Evolutionary conservation across 2,888 invertebrate genomes (phyloP), one percentile per base, ranked within the genome.

Genomic region (Ectemnius continuus): DNA sequence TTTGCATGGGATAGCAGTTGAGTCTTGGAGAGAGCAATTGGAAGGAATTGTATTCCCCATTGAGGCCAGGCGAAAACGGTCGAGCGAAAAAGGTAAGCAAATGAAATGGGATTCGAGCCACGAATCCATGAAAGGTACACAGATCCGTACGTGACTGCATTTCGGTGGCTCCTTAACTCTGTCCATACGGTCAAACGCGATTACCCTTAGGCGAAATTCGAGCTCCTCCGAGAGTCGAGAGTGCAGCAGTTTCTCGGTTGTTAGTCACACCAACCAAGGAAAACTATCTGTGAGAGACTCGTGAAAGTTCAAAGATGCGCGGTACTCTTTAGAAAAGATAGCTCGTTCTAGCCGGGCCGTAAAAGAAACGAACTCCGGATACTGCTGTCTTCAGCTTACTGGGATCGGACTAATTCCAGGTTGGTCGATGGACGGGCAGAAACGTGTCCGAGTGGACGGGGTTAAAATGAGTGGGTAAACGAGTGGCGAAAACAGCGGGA

Each of bases 141-240:
- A 46, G 48, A 4, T 18, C 11, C 52, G 46, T 82, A 82, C 77
- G 79, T 82, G 82, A 79, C 73, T 72, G 75, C 64, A 72, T 82
- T 79, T 73, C 61, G 13, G 58, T 48, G 56, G 59, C 23, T 78
- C 62, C 52, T 61, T 64, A 70, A 47, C 71, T 58, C 46, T 11
- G 45, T 18, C 57, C 46, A 60, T 58, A 60, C 62, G 52, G 56
- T 57, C 45, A n/a, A 66, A 60, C 47, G 56, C 80, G 46, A 56
- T 81, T 64, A 68, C 61, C 81, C 68, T 70, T 69, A 68, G 70
- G 75, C 57, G 61, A 59, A 61, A 58, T 56, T 61, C 56, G 45
- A 57, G 52, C 26, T 26, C 56, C 52, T 62, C 20, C 8, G 11
- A 45, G 4, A 52, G 47, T 28, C 46, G 62, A 57, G 58, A 26